Evolutionary conservation across 2,113 vertebrate genomes (phyloP), one percentile per base, ranked within the genome.

Genomic region (Empidonax traillii): DNA sequence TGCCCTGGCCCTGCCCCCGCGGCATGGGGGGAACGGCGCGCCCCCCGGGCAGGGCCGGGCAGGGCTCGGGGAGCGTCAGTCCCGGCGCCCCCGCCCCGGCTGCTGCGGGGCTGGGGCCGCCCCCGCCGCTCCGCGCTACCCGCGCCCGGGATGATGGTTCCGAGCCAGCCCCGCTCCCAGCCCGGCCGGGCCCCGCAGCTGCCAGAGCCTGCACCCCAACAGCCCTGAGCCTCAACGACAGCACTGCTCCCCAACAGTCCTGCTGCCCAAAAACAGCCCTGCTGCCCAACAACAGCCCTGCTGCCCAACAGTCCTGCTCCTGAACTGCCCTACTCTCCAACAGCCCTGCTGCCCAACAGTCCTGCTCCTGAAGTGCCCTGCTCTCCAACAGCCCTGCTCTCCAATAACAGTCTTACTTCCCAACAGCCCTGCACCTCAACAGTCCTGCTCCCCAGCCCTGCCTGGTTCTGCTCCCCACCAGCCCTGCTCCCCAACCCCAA

Each of bases 381-480:
- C 39, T 41, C 39, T 41, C 39, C 39, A 41, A 30, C 68, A 41
- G 35, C 13, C 20, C 56, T 9, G 33, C 31, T 6, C 41, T 7
- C 16, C 18, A 33, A 43, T 43, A 44, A 44, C 43, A 43, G 41
- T 22, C 12, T 22, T 37, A 18, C 33, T 71, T 39, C 44, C 51
- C 18, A 52, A 0, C 4, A 10, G 4, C 37, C 71, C 30, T 7
- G 24, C 13, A 35, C 55, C 62, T 17, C 14, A 28, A 2, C 31
- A n/a, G 12, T 14, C 12, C 37, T 44, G 31, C 30, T 71, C n/a
- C 44, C 52, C 22, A 53, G 0, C 4, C 41, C 24, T 2, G 0
- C 3, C 27, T 61, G 13, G 4, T 7, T 7, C 18, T 18, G 4
- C 10, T 62, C 31, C 41, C 41, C 13, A n/a, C 31, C 35, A 33